A percentile compares a stretch with the other conserved stretches of the same genome.
Conservation (phyloP, 2,888 invertebrate genomes). For the Caenorhabditis angaria region DNA sequence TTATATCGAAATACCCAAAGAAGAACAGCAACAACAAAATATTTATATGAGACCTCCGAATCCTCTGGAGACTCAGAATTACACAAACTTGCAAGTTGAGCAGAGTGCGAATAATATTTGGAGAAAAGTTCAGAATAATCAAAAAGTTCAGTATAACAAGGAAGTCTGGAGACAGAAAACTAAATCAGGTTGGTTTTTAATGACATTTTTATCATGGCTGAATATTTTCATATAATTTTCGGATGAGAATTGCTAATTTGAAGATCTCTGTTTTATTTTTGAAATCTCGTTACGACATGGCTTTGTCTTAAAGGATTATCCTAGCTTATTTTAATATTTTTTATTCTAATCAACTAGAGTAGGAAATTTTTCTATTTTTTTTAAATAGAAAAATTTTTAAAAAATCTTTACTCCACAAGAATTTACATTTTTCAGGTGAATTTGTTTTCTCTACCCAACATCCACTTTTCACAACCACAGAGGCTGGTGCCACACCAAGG, state of each 20-base stretch:
- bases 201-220: background rate
- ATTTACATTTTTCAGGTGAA: constrained; percentile 18
- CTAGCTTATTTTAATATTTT: too few relatives aligned
- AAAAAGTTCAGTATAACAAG: constrained; percentile 47
- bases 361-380: too few relatives aligned
- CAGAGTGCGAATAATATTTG: constrained; percentile 29
- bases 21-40: constrained; percentile 11
- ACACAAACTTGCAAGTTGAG: constrained; percentile 22
- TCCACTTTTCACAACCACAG: constrained; percentile 44
- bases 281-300: too few relatives aligned
- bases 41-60: constrained; percentile 38
- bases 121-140: constrained; percentile 31
- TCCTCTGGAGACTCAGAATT: constrained; percentile 28
- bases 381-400: background rate
- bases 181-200: constrained; percentile 16
- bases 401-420: background rate
- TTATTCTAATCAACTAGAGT: too few relatives aligned
- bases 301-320: too few relatives aligned
- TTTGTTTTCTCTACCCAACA: constrained; percentile 43
- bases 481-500: constrained; percentile 31
- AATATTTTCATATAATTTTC: background rate
- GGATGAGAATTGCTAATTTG: too few relatives aligned
- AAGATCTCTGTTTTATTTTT: too few relatives aligned
- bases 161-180: constrained; percentile 45
- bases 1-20: constrained; percentile 37